phyloP scores from a whole-genome alignment of 2,888 invertebrate species.

The Hypselothyrea guttata region DNA sequence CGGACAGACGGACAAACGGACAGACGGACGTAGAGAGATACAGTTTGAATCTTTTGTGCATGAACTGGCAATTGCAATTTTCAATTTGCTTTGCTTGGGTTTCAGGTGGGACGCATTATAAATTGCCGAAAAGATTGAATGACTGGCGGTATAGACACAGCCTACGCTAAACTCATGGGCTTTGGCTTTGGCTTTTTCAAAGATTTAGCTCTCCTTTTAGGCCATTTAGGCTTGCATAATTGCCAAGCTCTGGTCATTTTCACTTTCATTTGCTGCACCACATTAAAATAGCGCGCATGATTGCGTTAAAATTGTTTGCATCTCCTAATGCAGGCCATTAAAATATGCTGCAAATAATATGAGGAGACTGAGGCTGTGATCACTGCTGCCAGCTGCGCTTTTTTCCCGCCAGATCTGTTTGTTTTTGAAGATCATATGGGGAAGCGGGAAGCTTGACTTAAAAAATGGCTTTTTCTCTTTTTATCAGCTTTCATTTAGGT shows the following conservation, averaged over 20 bases:
- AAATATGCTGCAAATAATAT: conserved; percentile 34
- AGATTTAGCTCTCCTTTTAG: background rate
- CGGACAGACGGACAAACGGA: background rate
- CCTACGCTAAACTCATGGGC: conserved; percentile 13
- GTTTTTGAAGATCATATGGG: too few species aligned
- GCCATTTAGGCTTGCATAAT: conserved; percentile 55
- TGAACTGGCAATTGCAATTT: conserved; percentile 42
- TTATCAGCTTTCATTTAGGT: too few species aligned
- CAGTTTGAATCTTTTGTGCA: conserved; percentile 20
- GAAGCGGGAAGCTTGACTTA: too few species aligned
- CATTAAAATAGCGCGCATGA: conserved; percentile 77
- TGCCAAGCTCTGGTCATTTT: conserved; percentile 58
- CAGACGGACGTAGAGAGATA: conserved; percentile 5
- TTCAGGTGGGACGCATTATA: conserved; percentile 23
- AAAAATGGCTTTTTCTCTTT: too few species aligned
- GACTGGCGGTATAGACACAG: conserved; percentile 15
- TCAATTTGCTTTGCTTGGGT: conserved; percentile 31
- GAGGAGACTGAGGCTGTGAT: background rate
- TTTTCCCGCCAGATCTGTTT: too few species aligned
- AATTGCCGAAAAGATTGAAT: conserved; percentile 40
- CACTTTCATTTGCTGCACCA: conserved; percentile 75
- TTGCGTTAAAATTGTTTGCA: conserved; percentile 78
- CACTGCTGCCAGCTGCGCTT: too few species aligned
- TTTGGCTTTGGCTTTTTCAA: too few species aligned
- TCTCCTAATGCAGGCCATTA: conserved; percentile 75